Conservation (phyloP, 2,113 vertebrate genomes). For the Hemiprocne comata region DNA sequence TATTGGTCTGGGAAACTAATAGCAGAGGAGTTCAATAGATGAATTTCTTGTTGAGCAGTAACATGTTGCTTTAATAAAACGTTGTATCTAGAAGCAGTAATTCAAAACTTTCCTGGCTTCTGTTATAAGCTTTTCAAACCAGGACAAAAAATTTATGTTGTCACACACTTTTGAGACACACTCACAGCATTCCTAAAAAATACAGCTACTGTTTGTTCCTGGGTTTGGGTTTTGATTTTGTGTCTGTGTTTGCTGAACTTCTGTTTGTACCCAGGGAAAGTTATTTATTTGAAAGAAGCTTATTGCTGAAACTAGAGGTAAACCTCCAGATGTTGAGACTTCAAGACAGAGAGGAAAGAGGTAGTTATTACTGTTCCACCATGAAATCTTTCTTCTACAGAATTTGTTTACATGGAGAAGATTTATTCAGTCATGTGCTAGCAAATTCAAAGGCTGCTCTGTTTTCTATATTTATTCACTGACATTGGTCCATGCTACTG, state of each 20-base stretch:
- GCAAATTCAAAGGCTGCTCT: conserved; percentile 48
- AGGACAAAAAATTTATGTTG: background rate
- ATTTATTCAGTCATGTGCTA: conserved; percentile 41
- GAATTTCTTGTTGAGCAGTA: background rate
- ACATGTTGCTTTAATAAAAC: background rate
- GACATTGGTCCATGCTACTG: conserved; percentile 33
- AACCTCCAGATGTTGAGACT: conserved; percentile 55
- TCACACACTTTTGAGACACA: background rate
- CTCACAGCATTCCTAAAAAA: background rate
- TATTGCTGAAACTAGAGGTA: conserved; percentile 57
- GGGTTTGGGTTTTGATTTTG: background rate
- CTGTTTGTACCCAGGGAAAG: conserved; percentile 45
- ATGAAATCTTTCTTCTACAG: conserved; percentile 62
- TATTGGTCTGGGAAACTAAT: background rate
- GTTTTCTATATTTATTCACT: conserved; percentile 61
- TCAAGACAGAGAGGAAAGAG: conserved; percentile 40
- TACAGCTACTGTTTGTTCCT: background rate
- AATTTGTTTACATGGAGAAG: conserved; percentile 54
- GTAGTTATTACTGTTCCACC: conserved; percentile 14
- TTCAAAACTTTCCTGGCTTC: background rate
- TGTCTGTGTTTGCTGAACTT: conserved; percentile 36
- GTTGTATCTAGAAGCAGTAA: background rate
- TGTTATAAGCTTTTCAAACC: background rate
- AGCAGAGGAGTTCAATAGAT: background rate
- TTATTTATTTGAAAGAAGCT: conserved; percentile 64